Conservation (phyloP, 2,113 vertebrate species). For the Catharus fuscescens region DNA sequence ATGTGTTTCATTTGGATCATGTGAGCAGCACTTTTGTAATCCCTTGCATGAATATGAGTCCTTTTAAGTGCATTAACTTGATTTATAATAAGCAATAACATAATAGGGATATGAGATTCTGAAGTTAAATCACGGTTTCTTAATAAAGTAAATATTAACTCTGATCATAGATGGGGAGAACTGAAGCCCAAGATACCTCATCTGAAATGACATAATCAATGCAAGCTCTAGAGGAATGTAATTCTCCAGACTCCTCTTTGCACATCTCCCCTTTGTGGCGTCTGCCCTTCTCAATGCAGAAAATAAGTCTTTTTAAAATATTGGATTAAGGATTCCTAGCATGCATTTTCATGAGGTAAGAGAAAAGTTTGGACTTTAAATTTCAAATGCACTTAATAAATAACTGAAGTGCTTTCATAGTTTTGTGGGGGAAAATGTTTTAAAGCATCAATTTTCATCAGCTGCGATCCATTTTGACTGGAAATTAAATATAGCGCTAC, state of each 20-base stretch:
- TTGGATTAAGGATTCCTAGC: not conserved
- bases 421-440: not conserved
- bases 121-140: not conserved
- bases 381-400: not conserved
- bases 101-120: conserved; percentile 1
- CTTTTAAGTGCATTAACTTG: conserved; percentile 18
- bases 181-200: not conserved
- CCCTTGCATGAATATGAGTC: not conserved
- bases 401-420: not conserved
- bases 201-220: not conserved
- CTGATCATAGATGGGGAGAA: not conserved
- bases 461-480: not conserved
- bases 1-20: not conserved
- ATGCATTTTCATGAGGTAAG: not conserved
- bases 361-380: not conserved
- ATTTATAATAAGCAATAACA: conserved; percentile 44
- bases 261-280: not conserved
- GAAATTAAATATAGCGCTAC: not conserved
- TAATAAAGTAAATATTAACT: conserved; percentile 31
- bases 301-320: not conserved
- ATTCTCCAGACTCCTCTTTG: not conserved
- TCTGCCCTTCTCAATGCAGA: not conserved
- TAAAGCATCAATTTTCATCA: conserved; percentile 31
- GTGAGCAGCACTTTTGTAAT: not conserved
- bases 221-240: not conserved